Evolutionary conservation across 2,797 vertebrate species (phyloP), one percentile per base, ranked within the genome.

Genomic region (Sebastes iracundus): DNA sequence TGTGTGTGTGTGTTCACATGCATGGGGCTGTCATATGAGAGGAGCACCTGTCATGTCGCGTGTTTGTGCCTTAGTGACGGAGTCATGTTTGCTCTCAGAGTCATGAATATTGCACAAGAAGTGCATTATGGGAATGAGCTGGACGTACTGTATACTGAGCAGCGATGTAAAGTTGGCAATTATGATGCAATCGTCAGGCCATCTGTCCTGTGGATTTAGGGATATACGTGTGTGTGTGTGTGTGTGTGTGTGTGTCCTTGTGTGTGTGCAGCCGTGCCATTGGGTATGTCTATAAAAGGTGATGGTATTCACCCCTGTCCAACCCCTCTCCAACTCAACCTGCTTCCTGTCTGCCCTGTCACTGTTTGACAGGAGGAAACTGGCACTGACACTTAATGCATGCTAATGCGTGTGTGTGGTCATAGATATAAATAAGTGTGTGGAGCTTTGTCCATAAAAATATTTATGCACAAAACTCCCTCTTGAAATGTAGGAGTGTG

Each of bases 271-370:
- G 56, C 58, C n/a, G 52, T 90, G 91, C 77, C 87, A 87, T 72
- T 80, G 76, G 81, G 66, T 70, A 89, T 91, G 92, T 91, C 94
- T 95, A 95, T 95, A 95, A 95, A 95, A 95, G 95, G 95, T 91
- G 89, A 94, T 93, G 92, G 90, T 91, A 95, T 95, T 95, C 84
- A 84, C 87, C 90, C 72, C 80, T 67, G 75, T 67, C 72, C 91
- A 46, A 46, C 42, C 42, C 82, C 80, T 90, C 66, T 82, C 80
- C 73, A 74, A 77, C 77, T 80, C 86, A 87, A 77, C 80, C 84
- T 87, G 84, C 66, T 87, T 89, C 76, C 85, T 87, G 79, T 92
- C 87, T 86, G 83, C 79, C 63, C 67, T 59, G 73, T 79, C 82
- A 46, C 81, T 89, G 77, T 88, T 90, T 93, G 83, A 92, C 90